Evolutionary conservation across 2,113 vertebrate species (phyloP).

Genomic region (Lepus timidus): DNA sequence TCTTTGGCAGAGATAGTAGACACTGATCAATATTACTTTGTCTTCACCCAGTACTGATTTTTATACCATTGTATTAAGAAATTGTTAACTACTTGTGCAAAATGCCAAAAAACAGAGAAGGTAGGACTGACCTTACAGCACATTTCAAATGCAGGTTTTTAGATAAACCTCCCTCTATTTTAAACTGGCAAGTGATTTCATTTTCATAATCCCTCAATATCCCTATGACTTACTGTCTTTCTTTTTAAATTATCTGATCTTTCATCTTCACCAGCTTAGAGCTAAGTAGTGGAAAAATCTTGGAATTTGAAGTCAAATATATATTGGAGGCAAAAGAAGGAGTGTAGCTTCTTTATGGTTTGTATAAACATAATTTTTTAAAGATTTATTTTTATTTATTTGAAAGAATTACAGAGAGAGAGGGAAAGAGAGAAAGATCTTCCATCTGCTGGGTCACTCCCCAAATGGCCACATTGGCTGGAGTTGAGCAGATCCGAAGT

Average conservation of each 20-base stretch:
- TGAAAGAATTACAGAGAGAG: too few species aligned
- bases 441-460: too few species aligned
- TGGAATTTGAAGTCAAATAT: neutral
- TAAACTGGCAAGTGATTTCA: neutral
- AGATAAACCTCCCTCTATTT: neutral
- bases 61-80: slow-evolving; percentile 12
- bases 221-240: neutral
- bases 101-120: neutral
- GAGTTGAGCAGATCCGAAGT: too few species aligned
- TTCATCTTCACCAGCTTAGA: slow-evolving; percentile 26
- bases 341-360: neutral
- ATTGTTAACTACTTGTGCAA: neutral
- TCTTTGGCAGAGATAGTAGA: neutral
- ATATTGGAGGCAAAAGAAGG: neutral
- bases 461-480: too few species aligned
- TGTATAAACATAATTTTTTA: neutral
- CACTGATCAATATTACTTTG: neutral
- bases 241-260: neutral
- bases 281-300: neutral
- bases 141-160: neutral
- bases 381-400: too few species aligned
- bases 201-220: slow-evolving; percentile 7
- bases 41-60: slow-evolving; percentile 18
- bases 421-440: too few species aligned
- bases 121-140: neutral